phyloP scores from a whole-genome alignment of 2,113 vertebrate genomes.

The Myrmecophaga tridactyla region DNA sequence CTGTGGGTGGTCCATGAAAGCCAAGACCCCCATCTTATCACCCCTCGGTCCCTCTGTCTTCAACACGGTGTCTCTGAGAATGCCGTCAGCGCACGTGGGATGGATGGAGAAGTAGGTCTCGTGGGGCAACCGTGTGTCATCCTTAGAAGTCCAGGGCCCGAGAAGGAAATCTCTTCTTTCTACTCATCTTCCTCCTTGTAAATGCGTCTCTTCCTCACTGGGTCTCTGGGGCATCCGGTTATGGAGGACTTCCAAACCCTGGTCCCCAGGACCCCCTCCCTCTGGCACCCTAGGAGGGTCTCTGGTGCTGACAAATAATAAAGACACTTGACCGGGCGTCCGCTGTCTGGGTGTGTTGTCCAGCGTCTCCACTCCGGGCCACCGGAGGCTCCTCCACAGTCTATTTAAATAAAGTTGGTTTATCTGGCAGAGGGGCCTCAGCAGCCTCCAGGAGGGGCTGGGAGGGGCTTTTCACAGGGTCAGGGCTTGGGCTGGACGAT shows the following conservation, averaged over 20 bases:
- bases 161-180: not conserved
- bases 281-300: not conserved
- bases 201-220: not conserved
- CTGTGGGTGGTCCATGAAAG: rapidly evolving
- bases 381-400: not conserved
- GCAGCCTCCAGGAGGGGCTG: too few species aligned
- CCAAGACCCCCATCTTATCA: rapidly evolving
- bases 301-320: not conserved
- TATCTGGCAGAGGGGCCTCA: not conserved
- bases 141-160: not conserved
- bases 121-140: rapidly evolving
- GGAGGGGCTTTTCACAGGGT: not conserved
- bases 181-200: not conserved
- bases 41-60: too few species aligned
- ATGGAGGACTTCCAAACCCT: rapidly evolving
- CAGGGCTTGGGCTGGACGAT: not conserved
- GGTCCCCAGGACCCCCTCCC: not conserved
- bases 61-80: too few species aligned
- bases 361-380: too few species aligned
- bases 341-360: too few species aligned
- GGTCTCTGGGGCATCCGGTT: rapidly evolving
- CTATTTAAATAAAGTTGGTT: rapidly evolving
- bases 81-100: rapidly evolving
- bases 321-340: not conserved
- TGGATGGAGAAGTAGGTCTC: not conserved